Evolutionary conservation across 2,797 vertebrate species (phyloP).

Genomic region (Podargus strigoides): DNA sequence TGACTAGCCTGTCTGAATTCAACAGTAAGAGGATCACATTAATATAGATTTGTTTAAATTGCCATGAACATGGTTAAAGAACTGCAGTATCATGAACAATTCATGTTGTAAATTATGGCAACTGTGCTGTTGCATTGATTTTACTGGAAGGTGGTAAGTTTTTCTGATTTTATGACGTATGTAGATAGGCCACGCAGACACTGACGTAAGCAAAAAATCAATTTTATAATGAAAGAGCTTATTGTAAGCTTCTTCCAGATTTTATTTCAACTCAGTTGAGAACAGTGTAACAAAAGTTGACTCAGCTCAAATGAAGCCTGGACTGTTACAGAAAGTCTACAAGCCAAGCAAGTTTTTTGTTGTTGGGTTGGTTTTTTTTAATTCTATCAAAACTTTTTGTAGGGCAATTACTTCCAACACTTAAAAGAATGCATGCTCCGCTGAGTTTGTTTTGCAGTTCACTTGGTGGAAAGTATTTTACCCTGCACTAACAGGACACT

Average conservation of each 20-base stretch:
- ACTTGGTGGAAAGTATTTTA: not conserved
- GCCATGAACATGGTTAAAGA: not conserved
- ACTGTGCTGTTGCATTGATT: accelerated
- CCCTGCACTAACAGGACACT: not conserved
- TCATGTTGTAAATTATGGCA: not conserved
- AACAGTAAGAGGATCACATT: not conserved
- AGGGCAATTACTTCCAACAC: not conserved
- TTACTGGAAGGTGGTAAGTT: not conserved
- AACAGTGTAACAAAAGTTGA: not conserved
- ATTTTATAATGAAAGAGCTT: not conserved
- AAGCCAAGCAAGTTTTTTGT: not conserved
- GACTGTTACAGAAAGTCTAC: not conserved
- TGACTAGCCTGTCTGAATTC: not conserved
- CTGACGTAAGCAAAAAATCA: not conserved
- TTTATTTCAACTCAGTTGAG: not conserved
- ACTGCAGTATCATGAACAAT: not conserved
- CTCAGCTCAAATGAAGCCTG: not conserved
- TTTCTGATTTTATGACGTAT: not conserved
- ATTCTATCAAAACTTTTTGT: not conserved
- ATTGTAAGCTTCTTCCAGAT: not conserved
- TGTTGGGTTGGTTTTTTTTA: not conserved
- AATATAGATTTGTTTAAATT: not conserved
- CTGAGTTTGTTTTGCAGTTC: not conserved
- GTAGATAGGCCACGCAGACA: not conserved
- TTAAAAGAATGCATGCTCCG: not conserved